Evolutionary conservation across 2,797 vertebrate genomes (phyloP), one percentile per base, ranked within the genome.

Genomic region (Sebastes glaucus): DNA sequence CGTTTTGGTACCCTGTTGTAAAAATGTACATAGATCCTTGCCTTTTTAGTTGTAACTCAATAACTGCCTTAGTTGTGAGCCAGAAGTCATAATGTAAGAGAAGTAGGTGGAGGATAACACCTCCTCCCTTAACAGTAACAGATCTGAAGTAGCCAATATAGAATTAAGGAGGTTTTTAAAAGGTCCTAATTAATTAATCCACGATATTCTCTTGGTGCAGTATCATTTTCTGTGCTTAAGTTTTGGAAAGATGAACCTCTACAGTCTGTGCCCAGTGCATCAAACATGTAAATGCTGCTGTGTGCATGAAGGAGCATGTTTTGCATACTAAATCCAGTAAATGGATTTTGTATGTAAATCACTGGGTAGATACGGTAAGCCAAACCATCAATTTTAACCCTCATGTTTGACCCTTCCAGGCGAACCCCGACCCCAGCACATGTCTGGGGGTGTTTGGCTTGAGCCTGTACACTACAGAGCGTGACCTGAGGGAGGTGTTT

Each of bases 391-490:
- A 14, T 52, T 75, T 65, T 81, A 59, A 84, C 32, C 32, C 23
- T 66, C 80, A 11, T 83, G 53, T 89, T 87, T 87, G 76, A 89
- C 81, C 89, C 78, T 88, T 90, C 71, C 92, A 99, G 98, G 97
- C 96, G 3, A 99, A 98, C 91, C 97, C 97, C 81, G 97, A 98
- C 91, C 97, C 97, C 11, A 99, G 97, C 90, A 97, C 94, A 3
- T 98, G 98, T 89, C 94, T 99, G 56, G 97, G 97, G 67, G 97
- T 99, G 75, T 99, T 99, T 92, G 97, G 97, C 72, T 94, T 98
- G 94, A 98, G 97, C 94, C 95, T 98, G 82, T 98, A 98, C 89
- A 99, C 98, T 66, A 98, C 97, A 27, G 97, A 99, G 94, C 95
- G 97, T 55, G 98, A 99, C 91, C 90, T 99, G 80, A 96, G 97